These are phyloP conservation scores for Butorides virescens DNA, from an alignment of 2,113 vertebrate species.

Conservation along the genomic window DNA sequence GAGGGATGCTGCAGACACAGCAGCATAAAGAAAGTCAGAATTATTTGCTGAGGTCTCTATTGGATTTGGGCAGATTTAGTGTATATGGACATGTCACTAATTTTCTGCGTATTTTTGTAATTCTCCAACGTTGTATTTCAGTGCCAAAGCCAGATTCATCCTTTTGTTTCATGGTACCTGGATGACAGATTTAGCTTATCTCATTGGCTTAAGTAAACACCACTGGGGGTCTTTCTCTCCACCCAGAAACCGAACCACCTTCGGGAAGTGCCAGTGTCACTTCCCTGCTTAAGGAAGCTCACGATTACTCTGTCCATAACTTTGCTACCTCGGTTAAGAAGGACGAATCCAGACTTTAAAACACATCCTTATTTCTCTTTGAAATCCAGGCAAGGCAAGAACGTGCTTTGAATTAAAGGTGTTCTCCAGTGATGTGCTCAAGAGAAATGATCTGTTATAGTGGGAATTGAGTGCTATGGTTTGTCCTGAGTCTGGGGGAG, in stretches of 20 bases:
- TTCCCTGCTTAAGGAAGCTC: not conserved
- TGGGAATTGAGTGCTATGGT: not conserved
- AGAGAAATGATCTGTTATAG: not conserved
- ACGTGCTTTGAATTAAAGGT: not conserved
- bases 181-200: not conserved
- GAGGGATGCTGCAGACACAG: not conserved
- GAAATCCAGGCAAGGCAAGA: not conserved
- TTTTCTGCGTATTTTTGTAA: not conserved
- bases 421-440: not conserved
- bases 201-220: not conserved
- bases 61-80: not conserved
- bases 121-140: not conserved
- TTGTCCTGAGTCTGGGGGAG: not conserved
- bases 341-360: not conserved
- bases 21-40: not conserved
- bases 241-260: not conserved
- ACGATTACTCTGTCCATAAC: not conserved
- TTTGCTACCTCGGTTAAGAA: fast-evolving
- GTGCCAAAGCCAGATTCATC: not conserved
- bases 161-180: not conserved
- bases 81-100: not conserved
- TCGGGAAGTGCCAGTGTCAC: not conserved
- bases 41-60: not conserved
- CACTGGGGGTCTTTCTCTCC: fast-evolving
- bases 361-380: not conserved